Conservation (phyloP, 2,113 vertebrate species). For the Thunnus thynnus region DNA sequence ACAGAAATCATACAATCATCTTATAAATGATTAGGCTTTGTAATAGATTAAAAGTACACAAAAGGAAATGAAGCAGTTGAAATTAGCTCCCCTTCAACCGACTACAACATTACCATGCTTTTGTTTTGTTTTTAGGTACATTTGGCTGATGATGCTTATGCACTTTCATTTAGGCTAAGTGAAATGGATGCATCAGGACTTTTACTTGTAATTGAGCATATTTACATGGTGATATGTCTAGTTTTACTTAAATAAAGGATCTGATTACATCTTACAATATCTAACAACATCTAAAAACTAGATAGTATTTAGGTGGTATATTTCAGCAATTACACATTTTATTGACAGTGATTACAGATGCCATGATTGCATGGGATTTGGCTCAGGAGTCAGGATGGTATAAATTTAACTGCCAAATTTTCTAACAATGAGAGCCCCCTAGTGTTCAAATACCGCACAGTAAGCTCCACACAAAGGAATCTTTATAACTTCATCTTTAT, state of each 20-base stretch:
- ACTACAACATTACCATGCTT: not conserved
- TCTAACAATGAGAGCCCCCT: conserved; percentile 59
- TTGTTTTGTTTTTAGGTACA: too few relatives aligned
- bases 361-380: not conserved
- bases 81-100: not conserved
- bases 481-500: not conserved
- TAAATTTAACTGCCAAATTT: not conserved
- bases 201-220: not conserved
- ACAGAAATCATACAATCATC: not conserved
- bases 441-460: conserved; percentile 29
- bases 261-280: too few relatives aligned
- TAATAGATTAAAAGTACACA: too few relatives aligned
- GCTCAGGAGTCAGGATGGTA: not conserved
- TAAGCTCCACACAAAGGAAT: not conserved
- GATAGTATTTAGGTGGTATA: too few relatives aligned
- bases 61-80: too few relatives aligned
- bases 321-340: too few relatives aligned
- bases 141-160: too few relatives aligned
- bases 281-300: too few relatives aligned
- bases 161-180: too few relatives aligned
- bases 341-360: not conserved
- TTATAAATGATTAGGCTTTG: too few relatives aligned
- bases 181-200: not conserved
- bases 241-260: too few relatives aligned
- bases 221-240: too few relatives aligned